Evolutionary conservation across 2,797 vertebrate genomes (phyloP), one percentile per base, ranked within the genome.

Genomic region (Holocentrus rufus): DNA sequence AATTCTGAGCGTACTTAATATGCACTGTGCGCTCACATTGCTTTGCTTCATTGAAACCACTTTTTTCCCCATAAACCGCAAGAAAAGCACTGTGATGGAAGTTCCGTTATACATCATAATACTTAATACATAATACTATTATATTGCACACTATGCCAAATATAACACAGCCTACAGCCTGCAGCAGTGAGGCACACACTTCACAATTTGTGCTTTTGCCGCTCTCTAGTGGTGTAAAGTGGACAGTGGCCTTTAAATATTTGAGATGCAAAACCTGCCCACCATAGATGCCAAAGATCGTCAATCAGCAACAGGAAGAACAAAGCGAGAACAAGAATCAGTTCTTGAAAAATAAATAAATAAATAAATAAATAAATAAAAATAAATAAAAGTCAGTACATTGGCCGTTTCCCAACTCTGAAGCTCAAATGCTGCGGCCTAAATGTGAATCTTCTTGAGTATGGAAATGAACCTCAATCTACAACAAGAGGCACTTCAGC

Each of bases 201-300:
- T n/a, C 53, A 46, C 18, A 47, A 14, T 74, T 2, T 76, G 47
- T 56, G 13, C 59, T 64, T 52, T 20, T 76, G 77, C 83, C 80
- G 71, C 82, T 13, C 76, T 79, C 90, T 87, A 65, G 83, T 80
- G 90, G 85, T 61, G 0, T 52, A 46, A 15, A 15, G 0, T 13
- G 10, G 2, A 44, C 1, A 20, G 1, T 20, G 15, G 23, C 3
- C 4, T 17, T 58, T 9, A 42, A 69, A 60, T 1, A 20, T 9
- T 15, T 2, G 42, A 18, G 4, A 8, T 7, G 30, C 46, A 34
- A 46, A 3, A 36, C 13, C 13, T 25, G 39, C 17, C 7, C 10
- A n/a, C 23, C 2, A 31, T 36, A 34, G 30, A 18, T 17, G 4
- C 14, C 34, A 49, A n/a, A 20, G 14, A 14, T 57, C 4, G 27